Conservation (phyloP, 2,113 vertebrate genomes). For the Microtus richardsoni region DNA sequence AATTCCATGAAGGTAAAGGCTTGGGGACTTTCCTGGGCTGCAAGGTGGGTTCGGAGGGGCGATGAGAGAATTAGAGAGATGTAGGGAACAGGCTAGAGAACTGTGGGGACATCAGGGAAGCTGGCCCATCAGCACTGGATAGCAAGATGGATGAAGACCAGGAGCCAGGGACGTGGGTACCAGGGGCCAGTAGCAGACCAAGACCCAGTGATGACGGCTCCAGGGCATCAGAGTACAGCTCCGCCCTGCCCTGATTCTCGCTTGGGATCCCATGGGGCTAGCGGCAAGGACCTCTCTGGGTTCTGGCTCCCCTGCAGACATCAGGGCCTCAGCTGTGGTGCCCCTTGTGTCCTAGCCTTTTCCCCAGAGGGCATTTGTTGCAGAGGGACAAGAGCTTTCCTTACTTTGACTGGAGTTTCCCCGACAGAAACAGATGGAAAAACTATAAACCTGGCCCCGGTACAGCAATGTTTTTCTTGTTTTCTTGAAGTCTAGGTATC, state of each 20-base stretch:
- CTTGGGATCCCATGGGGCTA: accelerated
- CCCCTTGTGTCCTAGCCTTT: neutral
- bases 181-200: accelerated
- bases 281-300: accelerated
- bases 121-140: neutral
- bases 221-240: neutral
- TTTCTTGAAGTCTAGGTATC: neutral
- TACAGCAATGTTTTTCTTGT: neutral
- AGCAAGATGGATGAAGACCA: neutral
- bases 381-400: neutral
- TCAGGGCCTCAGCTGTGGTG: neutral
- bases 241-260: neutral
- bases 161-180: neutral
- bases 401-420: neutral
- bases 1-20: neutral
- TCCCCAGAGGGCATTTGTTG: accelerated
- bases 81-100: neutral
- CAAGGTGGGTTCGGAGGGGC: no score
- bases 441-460: neutral
- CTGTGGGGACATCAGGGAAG: neutral
- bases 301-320: neutral
- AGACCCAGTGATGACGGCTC: neutral
- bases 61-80: neutral
- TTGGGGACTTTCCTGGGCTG: neutral
- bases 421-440: neutral